Evolutionary conservation across 1,140 invertebrate species (phyloP), one percentile per base, ranked within the genome.

Genomic region (Drosophila nannoptera): DNA sequence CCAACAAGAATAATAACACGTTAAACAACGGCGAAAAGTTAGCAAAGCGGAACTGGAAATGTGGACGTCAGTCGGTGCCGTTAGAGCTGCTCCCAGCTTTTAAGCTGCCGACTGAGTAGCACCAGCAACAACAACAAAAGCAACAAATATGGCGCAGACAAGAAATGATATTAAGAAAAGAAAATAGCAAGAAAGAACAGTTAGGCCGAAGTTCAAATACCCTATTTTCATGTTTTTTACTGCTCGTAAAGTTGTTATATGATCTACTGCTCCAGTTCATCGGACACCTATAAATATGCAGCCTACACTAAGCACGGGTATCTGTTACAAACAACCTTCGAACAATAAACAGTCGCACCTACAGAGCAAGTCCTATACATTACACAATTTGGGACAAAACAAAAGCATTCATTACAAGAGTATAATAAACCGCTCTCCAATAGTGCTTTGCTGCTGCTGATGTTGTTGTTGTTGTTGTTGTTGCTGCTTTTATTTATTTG

Each of bases 11-110:
- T 50, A 66, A 43, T 16, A 49, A 76, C 12, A 49, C 45, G 61
- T 50, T 36, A 63, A 68, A 62, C 69, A 80, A 83, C 72, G 78
- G 69, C 62, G 65, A 86, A 80, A 77, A 74, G 73, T 64, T 70
- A 81, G 46, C 77, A 81, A 86, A 86, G 81, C 82, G 82, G 81
- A 86, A 86, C 77, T 81, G 65, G 71, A 71, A 81, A 81, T 70
- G 55, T 70, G 58, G 70, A 81, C 72, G 69, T 66, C 77, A 61
- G 65, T 55, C 50, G 64, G 65, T 84, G 69, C 80, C 78, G 80
- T 84, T 83, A 84, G 73, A 73, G 76, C 63, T 69, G 80, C 69
- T 75, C 71, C 71, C 64, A 78, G 77, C 58, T 78, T 54, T 50
- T 60, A 65, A 83, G 68, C 61, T 71, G 68, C 62, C 73, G 73